These are phyloP conservation scores for Leucophenga montana DNA, from an alignment of 2,888 invertebrate species.

Conservation along the genomic window DNA sequence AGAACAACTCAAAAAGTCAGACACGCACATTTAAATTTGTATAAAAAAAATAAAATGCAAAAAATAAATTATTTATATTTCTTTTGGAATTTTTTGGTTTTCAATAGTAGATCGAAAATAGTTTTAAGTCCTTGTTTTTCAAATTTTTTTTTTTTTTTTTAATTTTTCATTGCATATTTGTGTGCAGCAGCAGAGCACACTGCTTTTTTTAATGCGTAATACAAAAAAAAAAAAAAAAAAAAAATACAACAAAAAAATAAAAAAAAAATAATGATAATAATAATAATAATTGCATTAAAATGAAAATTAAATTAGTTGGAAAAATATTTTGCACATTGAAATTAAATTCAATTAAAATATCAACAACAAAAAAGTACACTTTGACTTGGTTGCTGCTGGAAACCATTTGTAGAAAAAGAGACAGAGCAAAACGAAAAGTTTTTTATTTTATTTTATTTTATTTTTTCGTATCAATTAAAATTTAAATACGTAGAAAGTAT, in stretches of 20 bases:
- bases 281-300: slow-evolving; percentile 11
- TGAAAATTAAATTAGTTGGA: slow-evolving; percentile 41
- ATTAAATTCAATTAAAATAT: slow-evolving; percentile 42
- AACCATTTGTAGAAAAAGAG: background rate
- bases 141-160: slow-evolving; percentile 29
- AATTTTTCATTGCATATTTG: slow-evolving; percentile 32
- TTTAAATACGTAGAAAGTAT: too few species aligned
- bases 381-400: slow-evolving; percentile 25
- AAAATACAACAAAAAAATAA: too few species aligned
- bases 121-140: slow-evolving; percentile 51
- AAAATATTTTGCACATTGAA: slow-evolving; percentile 9
- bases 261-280: slow-evolving; percentile 27
- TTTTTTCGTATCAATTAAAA: slow-evolving; percentile 28
- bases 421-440: slow-evolving; percentile 20
- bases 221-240: slow-evolving; percentile 20
- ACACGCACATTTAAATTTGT: slow-evolving; percentile 54
- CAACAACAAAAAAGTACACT: slow-evolving; percentile 70
- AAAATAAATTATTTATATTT: slow-evolving; percentile 40
- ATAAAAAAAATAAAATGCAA: slow-evolving; percentile 42
- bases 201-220: slow-evolving; percentile 5
- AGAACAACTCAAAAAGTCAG: slow-evolving; percentile 31
- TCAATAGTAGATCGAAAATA: slow-evolving; percentile 42
- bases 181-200: slow-evolving; percentile 16
- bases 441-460: slow-evolving; percentile 30
- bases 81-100: slow-evolving; percentile 34